Evolutionary conservation across 2,113 vertebrate genomes (phyloP).

Genomic region (Xiphorhynchus elegans): DNA sequence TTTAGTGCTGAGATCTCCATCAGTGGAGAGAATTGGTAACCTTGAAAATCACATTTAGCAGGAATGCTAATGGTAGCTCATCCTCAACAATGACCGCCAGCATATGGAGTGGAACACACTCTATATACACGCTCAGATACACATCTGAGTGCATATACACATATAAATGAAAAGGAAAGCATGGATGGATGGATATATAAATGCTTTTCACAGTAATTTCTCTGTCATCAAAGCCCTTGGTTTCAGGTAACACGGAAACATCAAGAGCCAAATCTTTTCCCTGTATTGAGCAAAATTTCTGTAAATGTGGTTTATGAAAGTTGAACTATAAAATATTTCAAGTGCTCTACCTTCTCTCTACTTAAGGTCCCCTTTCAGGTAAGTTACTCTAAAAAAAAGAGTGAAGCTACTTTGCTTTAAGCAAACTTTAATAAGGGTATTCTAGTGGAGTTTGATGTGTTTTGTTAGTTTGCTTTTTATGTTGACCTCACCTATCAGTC

Average conservation of each 20-base stretch:
- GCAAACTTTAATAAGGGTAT: background rate
- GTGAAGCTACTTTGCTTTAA: background rate
- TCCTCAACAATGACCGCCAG: background rate
- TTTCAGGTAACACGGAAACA: background rate
- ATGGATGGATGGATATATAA: background rate
- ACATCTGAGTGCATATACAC: background rate
- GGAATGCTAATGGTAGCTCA: background rate
- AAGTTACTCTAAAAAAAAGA: background rate
- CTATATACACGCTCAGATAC: background rate
- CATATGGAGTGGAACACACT: fast-evolving
- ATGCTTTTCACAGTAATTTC: background rate
- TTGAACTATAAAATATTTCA: background rate
- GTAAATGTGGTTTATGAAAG: background rate
- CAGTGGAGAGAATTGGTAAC: background rate
- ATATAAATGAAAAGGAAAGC: background rate
- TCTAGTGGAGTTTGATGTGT: background rate
- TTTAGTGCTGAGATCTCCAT: background rate
- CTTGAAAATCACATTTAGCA: background rate
- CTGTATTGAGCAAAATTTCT: background rate
- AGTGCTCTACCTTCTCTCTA: background rate
- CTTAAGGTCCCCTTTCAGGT: background rate
- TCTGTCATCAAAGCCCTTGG: background rate
- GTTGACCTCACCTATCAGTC: background rate
- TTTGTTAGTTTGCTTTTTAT: background rate
- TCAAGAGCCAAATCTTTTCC: background rate